Base-by-base conservation (phyloP, 64 coral and sea anemone species). In the Montipora foliosa region DNA sequence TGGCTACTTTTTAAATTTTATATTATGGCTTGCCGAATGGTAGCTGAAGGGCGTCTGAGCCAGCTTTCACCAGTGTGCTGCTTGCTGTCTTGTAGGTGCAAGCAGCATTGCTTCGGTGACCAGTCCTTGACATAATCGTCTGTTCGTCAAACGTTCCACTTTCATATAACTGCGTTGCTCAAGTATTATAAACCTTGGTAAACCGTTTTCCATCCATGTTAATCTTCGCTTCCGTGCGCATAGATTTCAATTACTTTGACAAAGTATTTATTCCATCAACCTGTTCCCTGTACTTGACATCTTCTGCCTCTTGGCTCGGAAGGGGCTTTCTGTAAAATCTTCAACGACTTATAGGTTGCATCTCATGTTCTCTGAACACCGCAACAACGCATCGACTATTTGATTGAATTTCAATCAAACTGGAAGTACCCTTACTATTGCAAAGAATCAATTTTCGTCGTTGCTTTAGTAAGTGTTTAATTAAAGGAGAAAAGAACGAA, bases 261-360 rank as follows among this genome's bases (percentile, higher is more conserved):
- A 78, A 78, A 78, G 76, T 78, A 78, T 78, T 78, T 78, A 78
- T 78, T 78, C 76, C 76, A 47, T 29, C 76, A 44, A 21, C 16
- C 67, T 55, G 52, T 55, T 55, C 52, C 52, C 52, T 6, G 52
- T 55, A 55, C 52, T 20, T 70, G 76, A 45, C 7, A 50, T 44
- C 37, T 78, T 10, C 76, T 47, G 11, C 76, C 48, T 78, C 76
- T 78, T 29, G 19, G 48, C 48, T 78, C 48, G 76, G 76, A 78
- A 78, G 76, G 29, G 76, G 76, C 76, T 78, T 78, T 78, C 76
- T 78, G 76, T 78, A 78, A 78, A 78, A 81, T 81, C 79, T 81
- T 57, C 79, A 44, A 81, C 47, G 5, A 53, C 53, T 81, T 55
- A 55, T 81, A 48, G 79, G 53, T 59, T 81, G 53, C 79, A 81